A percentile compares a stretch with the other conserved stretches of the same genome.
Conservation (phyloP, 2,797 vertebrate genomes). For the Scolopax bukidnonensis region DNA sequence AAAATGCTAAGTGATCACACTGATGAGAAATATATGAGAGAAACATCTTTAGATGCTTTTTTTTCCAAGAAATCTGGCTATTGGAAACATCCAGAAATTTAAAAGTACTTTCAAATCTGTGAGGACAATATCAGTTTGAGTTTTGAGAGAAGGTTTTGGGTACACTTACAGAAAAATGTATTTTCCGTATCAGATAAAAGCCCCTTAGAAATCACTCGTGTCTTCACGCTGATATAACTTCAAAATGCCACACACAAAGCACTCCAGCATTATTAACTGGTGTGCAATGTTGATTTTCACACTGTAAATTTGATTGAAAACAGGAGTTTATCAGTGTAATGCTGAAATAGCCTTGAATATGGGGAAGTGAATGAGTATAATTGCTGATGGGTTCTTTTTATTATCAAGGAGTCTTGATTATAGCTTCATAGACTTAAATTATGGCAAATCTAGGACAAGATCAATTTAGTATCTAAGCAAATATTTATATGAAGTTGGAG, state of each 20-base stretch:
- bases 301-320: slow-evolving; percentile 55
- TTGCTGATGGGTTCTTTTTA: slow-evolving; percentile 61
- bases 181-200: not conserved
- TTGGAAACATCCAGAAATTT: not conserved
- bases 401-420: slow-evolving; percentile 65
- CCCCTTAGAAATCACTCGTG: not conserved
- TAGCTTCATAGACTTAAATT: slow-evolving; percentile 63
- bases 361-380: slow-evolving; percentile 49
- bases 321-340: slow-evolving; percentile 53
- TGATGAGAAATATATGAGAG: not conserved
- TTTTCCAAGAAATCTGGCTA: not conserved
- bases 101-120: not conserved
- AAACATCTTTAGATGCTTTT: not conserved
- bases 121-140: not conserved
- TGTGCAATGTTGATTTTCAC: slow-evolving; percentile 42
- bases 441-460: slow-evolving; percentile 51
- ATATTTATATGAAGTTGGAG: slow-evolving; percentile 55
- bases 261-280: slow-evolving; percentile 35
- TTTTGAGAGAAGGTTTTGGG: not conserved
- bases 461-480: slow-evolving; percentile 69
- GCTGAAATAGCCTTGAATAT: slow-evolving; percentile 48
- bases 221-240: not conserved
- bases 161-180: not conserved
- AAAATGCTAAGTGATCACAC: not conserved
- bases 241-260: slow-evolving; percentile 14